phyloP scores from a whole-genome alignment of 2,113 vertebrate species.

The Festucalex cinctus region DNA sequence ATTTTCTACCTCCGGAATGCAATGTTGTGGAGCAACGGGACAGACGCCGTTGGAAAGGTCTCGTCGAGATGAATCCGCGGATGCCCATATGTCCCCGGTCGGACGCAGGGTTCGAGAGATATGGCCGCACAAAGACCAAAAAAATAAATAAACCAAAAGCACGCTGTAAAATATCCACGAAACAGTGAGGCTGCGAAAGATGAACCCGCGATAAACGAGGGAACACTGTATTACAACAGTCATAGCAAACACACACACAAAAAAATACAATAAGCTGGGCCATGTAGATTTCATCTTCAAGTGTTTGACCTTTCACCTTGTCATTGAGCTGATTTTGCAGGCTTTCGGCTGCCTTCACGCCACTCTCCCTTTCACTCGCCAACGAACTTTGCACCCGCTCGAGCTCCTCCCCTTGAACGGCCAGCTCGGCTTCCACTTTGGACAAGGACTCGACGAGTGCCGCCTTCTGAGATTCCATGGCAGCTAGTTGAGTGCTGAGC shows the following conservation, averaged over 20 bases:
- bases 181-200: no score
- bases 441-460: slow-evolving; percentile 59
- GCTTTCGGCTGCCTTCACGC: slow-evolving; percentile 68
- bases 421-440: slow-evolving; percentile 67
- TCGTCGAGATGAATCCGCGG: no score
- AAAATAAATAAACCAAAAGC: no score
- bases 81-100: no score
- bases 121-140: no score
- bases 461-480: slow-evolving; percentile 75
- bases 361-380: slow-evolving; percentile 68
- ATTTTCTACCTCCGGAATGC: no score
- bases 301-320: slow-evolving; percentile 67
- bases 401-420: slow-evolving; percentile 65
- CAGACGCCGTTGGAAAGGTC: no score
- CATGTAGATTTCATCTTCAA: not conserved
- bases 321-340: slow-evolving; percentile 78
- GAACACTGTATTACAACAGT: not conserved
- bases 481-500: slow-evolving; percentile 59
- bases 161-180: no score
- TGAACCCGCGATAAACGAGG: no score
- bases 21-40: no score
- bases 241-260: not conserved
- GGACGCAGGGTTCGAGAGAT: no score
- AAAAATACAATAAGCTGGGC: not conserved
- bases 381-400: slow-evolving; percentile 69